Evolutionary conservation across 2,113 vertebrate species (phyloP).

Genomic region (Caloenas nicobarica): DNA sequence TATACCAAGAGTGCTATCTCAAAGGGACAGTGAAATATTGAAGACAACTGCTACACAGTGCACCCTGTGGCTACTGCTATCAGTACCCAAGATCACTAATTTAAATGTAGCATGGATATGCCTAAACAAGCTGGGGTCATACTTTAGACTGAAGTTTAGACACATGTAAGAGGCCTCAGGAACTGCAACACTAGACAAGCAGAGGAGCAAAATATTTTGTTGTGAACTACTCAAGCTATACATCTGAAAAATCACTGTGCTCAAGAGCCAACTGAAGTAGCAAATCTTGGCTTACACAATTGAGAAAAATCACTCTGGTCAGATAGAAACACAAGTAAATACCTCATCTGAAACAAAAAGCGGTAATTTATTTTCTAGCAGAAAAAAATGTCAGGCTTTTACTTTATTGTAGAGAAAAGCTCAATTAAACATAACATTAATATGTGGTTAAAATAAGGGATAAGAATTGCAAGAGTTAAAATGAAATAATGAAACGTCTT

Average conservation of each 20-base stretch:
- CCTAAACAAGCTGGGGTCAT: neutral
- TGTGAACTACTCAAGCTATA: neutral
- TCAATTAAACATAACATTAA: neutral
- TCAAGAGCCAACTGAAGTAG: neutral
- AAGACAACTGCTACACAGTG: neutral
- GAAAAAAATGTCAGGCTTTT: neutral
- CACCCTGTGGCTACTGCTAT: neutral
- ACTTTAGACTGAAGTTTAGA: neutral
- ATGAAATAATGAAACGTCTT: neutral
- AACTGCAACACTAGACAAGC: neutral
- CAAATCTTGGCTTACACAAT: neutral
- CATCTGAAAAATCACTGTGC: neutral
- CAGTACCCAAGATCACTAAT: neutral
- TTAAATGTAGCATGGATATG: neutral
- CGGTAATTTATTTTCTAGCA: neutral
- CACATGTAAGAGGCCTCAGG: neutral
- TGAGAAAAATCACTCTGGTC: neutral
- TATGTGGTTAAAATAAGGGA: neutral
- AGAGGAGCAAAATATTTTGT: neutral
- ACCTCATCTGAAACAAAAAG: neutral
- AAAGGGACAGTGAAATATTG: neutral
- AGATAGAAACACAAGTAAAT: neutral
- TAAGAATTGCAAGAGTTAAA: neutral
- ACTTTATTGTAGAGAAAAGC: neutral
- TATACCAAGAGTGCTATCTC: neutral